A percentile compares a stretch with the other conserved stretches of the same genome.
phyloP scores from a whole-genome alignment of 1,140 invertebrate species.

The Drosophila asahinai region DNA sequence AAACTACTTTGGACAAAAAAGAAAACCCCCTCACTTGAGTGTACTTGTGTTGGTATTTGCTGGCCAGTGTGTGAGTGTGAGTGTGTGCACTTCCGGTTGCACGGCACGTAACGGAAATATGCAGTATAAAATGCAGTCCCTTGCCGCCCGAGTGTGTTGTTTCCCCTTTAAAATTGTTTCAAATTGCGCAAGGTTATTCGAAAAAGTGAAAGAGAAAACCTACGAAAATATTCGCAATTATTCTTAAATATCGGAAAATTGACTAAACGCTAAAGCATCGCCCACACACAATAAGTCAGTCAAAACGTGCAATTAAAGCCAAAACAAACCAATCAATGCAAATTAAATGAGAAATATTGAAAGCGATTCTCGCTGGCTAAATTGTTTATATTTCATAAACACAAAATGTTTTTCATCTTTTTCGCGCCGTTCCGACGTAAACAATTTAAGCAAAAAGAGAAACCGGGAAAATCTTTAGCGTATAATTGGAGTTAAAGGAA shows the following conservation, averaged over 20 bases:
- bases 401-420: slow-evolving; percentile 50
- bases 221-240: slow-evolving; percentile 5
- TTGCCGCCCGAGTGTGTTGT: neutral
- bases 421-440: slow-evolving; percentile 40
- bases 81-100: slow-evolving; percentile 62
- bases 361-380: slow-evolving; percentile 37
- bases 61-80: slow-evolving; percentile 19
- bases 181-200: slow-evolving; percentile 47
- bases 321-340: slow-evolving; percentile 42
- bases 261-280: slow-evolving; percentile 16
- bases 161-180: slow-evolving; percentile 3
- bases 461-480: neutral
- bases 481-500: neutral
- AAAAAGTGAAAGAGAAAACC: slow-evolving; percentile 41
- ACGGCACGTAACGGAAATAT: slow-evolving; percentile 55
- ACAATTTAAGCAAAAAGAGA: slow-evolving; percentile 10
- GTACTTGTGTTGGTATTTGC: slow-evolving; percentile 24
- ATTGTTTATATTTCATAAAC: slow-evolving; percentile 61
- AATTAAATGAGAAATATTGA: slow-evolving; percentile 44
- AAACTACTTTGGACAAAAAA: slow-evolving; percentile 18
- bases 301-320: slow-evolving; percentile 56
- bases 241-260: slow-evolving; percentile 23
- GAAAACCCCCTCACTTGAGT: slow-evolving; percentile 26
- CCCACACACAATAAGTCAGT: slow-evolving; percentile 37
- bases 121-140: slow-evolving; percentile 24